Conservation (phyloP, 2,888 invertebrate species). For the Dioctria rufipes region DNA sequence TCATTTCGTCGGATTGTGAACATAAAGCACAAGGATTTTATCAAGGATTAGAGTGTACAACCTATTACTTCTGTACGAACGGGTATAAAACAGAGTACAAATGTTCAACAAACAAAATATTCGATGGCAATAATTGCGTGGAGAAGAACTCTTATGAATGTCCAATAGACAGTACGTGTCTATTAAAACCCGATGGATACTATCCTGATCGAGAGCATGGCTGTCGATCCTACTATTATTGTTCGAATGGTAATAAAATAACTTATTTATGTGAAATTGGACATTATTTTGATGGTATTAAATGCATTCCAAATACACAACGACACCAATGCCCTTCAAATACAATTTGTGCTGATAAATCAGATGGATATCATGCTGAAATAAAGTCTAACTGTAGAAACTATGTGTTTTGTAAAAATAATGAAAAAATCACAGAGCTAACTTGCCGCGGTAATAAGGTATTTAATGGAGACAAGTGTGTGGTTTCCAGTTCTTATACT, state of each 20-base stretch:
- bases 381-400: constrained; percentile 74
- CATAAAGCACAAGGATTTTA: constrained; percentile 67
- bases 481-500: constrained; percentile 70
- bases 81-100: constrained; percentile 73
- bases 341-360: constrained; percentile 71
- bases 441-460: constrained; percentile 75
- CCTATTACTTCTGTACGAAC: constrained; percentile 75
- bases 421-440: constrained; percentile 74
- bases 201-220: constrained; percentile 72
- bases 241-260: constrained; percentile 74
- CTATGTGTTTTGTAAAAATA: constrained; percentile 76
- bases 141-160: constrained; percentile 72
- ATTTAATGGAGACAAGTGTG: constrained; percentile 76
- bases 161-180: constrained; percentile 73
- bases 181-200: constrained; percentile 74
- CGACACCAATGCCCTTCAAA: constrained; percentile 62
- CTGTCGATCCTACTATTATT: constrained; percentile 76
- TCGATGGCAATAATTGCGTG: constrained; percentile 76
- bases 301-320: constrained; percentile 69
- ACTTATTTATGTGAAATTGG: constrained; percentile 74
- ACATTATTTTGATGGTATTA: constrained; percentile 73
- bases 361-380: constrained; percentile 76
- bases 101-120: constrained; percentile 72
- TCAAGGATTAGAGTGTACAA: constrained; percentile 73
- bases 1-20: constrained; percentile 62